Base-by-base conservation (phyloP, 2,888 invertebrate species). In the Trachelus troglodyta region DNA sequence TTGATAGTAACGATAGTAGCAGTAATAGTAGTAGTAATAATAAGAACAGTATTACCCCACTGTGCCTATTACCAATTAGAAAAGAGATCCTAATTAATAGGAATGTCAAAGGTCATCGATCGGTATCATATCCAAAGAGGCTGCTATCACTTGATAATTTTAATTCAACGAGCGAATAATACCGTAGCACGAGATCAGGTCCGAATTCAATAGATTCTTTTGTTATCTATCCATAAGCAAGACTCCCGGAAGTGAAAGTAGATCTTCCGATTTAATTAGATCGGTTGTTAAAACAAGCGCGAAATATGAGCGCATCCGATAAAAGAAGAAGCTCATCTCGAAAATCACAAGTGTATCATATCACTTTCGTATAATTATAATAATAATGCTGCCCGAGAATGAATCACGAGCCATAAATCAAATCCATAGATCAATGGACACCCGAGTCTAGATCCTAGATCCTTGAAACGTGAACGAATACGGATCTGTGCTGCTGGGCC, bases 401-500 rank as follows among this genome's bases (percentile, higher is more conserved):
- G 9, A 23, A 9, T 9, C 9, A 2, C 23, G 23, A 56, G 56
- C 9, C 23, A 56, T 9, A 56, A 56, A 56, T 56, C 1, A 23
- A 9, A 56, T 56, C 23, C 56, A 56, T 4, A 2, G 9, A 23
- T 2, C 1, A 23, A 0, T 2, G 23, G 56, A 56, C 0, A 1
- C 56, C 23, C 23, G 23, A 56, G 56, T 9, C 56, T 9, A 9
- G 23, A 23, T 9, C 23, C 40, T 87, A 90, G 79, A 89, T 90
- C 35, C 83, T 87, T 12, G 90, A 88, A 0, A 89, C 85, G 81
- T 86, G 83, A 33, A 87, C 86, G 80, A 88, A 90, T 9, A 87
- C 87, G 35, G 88, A 86, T 35, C 85, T 85, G 76, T 85, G 83
- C 30, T 84, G 78, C 77, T 89, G 87, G 40, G 86, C 87, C 12